Evolutionary conservation across 1,140 invertebrate species (phyloP), one percentile per base, ranked within the genome.

Genomic region (Caenorhabditis brenneri): DNA sequence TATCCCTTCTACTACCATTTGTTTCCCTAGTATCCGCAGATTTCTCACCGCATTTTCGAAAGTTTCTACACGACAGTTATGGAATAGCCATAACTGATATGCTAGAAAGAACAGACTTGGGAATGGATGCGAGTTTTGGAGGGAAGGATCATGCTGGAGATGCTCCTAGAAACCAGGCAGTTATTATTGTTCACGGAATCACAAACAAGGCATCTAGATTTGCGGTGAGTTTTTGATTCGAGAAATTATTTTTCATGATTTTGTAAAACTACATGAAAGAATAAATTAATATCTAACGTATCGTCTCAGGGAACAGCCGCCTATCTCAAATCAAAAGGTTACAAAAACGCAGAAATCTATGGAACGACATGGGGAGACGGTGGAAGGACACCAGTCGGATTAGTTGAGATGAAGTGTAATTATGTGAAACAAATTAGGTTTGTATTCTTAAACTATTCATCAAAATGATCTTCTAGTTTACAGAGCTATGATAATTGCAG

Each of bases 121-220:
- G 85, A 2, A 36, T 81, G 36, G 85, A 86, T 79, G 84, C 85
- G 24, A 42, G 46, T 29, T 85, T 86, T 46, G 85, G 85, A 10
- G 85, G 85, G 12, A 86, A 86, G 27, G 81, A 83, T 7, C 84
- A 78, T 19, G 49, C 51, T 10, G 58, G 22, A 22, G 80, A 86
- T 19, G 27, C 74, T 60, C 86, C 58, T 12, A 87, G 85, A 33
- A 78, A 84, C 29, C 88, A 89, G 79, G 88, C 89, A 5, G 89
- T 90, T 3, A 90, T 90, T 48, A 65, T 90, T 15, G 89, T 90
- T n/a, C 89, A 90, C 58, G 89, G 89, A 39, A 89, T 90, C 65
- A 89, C 88, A 36, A 89, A 90, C 79, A 87, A 86, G 65, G 88
- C 89, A 1, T 84, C 86, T 2, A 87, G 80, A 33, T 90, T 90